Evolutionary conservation across 1,140 invertebrate genomes (phyloP).

Genomic region (Triops longicaudatus): DNA sequence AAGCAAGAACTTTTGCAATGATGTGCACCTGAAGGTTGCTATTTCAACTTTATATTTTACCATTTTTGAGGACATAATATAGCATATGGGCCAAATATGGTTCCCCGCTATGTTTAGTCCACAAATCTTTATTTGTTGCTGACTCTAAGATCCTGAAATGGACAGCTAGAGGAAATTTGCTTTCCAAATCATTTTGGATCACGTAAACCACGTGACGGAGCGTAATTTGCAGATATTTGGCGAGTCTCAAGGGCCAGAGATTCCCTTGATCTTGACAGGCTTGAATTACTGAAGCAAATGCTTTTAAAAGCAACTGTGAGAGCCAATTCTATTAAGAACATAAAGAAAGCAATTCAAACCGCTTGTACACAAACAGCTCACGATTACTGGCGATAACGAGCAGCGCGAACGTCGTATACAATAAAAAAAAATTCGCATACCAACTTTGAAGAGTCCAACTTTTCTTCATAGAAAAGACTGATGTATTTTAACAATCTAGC

Average conservation of each 20-base stretch:
- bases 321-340: slow-evolving; percentile 22
- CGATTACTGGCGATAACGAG: no score
- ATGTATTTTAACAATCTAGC: slow-evolving; percentile 36
- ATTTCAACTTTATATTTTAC: background rate
- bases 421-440: slow-evolving; percentile 38
- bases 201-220: background rate
- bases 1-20: slow-evolving; percentile 17
- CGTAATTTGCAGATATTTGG: background rate
- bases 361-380: no score
- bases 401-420: background rate
- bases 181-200: background rate
- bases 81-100: background rate
- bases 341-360: no score
- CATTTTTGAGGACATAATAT: background rate
- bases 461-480: slow-evolving; percentile 65
- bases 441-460: slow-evolving; percentile 59
- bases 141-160: slow-evolving; percentile 2
- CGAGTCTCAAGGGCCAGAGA: background rate
- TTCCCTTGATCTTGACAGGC: background rate
- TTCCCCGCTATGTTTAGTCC: background rate
- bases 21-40: no score
- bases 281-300: background rate
- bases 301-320: slow-evolving; percentile 22
- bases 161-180: background rate
- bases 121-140: background rate